These are phyloP conservation scores for Erythrocercus mccallii DNA, from an alignment of 2,113 vertebrate genomes.

Conservation along the genomic window DNA sequence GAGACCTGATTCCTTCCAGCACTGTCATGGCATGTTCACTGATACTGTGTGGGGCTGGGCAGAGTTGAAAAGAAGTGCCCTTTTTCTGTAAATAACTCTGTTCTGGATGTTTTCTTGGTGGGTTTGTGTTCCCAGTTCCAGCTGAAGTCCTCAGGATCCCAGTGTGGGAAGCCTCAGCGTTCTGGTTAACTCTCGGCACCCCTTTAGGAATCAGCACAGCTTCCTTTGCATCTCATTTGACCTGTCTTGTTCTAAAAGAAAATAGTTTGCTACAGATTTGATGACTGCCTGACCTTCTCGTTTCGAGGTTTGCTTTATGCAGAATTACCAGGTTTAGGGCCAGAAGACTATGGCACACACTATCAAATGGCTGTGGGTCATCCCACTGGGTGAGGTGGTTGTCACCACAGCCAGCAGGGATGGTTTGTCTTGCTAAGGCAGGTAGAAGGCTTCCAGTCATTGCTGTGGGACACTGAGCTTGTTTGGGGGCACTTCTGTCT, in stretches of 20 bases:
- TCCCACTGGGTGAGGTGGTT: accelerated
- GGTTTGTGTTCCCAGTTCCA: background rate
- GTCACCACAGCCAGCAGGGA: background rate
- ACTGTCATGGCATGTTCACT: background rate
- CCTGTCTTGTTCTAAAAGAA: background rate
- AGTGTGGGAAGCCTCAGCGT: background rate
- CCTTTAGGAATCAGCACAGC: background rate
- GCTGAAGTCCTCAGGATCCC: background rate
- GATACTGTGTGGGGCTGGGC: background rate
- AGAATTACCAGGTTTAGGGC: background rate
- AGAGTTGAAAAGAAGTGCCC: background rate
- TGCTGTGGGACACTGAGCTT: background rate
- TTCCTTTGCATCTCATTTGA: background rate
- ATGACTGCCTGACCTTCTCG: background rate
- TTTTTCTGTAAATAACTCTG: background rate
- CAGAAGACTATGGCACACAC: background rate
- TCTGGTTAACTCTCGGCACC: background rate
- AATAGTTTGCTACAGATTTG: background rate
- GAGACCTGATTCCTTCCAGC: background rate
- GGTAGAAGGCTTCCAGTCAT: background rate
- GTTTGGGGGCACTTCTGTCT: background rate
- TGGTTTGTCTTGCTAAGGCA: background rate
- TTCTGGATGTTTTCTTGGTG: background rate
- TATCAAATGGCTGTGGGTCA: background rate
- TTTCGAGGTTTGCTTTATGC: background rate